A percentile compares a stretch with the other conserved stretches of the same genome.
Evolutionary conservation across 2,797 vertebrate genomes (phyloP).

Genomic region (Lerista edwardsae): DNA sequence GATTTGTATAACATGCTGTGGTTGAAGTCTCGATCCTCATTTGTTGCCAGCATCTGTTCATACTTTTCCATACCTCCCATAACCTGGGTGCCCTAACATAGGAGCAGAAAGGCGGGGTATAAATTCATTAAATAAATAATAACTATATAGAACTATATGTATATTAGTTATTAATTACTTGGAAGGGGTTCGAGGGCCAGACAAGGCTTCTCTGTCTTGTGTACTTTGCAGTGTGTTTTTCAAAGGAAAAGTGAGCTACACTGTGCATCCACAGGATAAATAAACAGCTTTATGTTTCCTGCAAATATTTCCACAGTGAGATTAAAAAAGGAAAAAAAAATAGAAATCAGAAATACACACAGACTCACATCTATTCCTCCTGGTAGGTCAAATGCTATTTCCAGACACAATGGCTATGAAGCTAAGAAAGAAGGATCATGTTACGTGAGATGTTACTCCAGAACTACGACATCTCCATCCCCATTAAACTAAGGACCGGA

Average conservation of each 20-base stretch:
- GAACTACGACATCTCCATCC: not conserved
- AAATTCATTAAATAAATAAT: too few species aligned
- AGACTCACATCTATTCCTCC: not conserved
- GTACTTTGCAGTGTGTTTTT: not conserved
- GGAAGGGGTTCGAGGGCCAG: conserved; percentile 27
- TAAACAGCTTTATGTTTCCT: conserved; percentile 21
- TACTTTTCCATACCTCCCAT: conserved; percentile 56
- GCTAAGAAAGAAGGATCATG: not conserved
- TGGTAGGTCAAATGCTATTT: not conserved
- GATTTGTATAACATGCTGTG: conserved; percentile 71
- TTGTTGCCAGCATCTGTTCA: conserved; percentile 76
- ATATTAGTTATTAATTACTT: conserved; percentile 68
- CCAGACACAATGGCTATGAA: not conserved
- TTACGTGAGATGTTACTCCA: not conserved
- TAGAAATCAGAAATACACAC: not conserved
- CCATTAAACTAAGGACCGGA: not conserved
- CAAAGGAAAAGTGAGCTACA: not conserved
- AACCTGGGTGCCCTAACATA: too few species aligned
- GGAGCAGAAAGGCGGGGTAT: too few species aligned
- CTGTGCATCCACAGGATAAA: not conserved
- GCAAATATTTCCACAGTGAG: not conserved
- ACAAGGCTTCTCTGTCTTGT: not conserved
- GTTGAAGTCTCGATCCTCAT: conserved; percentile 63
- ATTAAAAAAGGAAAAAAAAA: too few species aligned
- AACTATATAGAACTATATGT: conserved; percentile 17